Percentiles rank a stretch among this genome's conserved stretches.
These are phyloP conservation scores for Catocala fraxini DNA, from an alignment of 2,888 invertebrate genomes.

Conservation along the genomic window DNA sequence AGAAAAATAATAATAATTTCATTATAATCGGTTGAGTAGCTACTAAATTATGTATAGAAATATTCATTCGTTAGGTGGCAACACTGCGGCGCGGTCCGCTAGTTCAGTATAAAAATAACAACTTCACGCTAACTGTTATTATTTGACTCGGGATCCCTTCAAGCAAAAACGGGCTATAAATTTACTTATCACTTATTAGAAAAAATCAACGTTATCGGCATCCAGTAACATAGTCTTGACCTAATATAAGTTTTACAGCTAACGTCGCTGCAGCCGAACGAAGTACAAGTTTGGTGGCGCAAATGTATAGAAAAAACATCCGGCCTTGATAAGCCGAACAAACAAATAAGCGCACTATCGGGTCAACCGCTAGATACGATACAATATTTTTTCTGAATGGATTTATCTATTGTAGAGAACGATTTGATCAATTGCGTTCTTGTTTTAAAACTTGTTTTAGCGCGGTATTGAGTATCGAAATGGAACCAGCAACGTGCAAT, in stretches of 20 bases:
- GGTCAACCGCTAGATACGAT: conserved; percentile 83
- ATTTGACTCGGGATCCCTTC: conserved; percentile 52
- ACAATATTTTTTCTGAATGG: conserved; percentile 75
- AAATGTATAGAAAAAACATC: conserved; percentile 87
- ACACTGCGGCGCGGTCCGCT: conserved; percentile 18
- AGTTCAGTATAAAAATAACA: conserved; percentile 40
- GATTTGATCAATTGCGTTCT: conserved; percentile 22
- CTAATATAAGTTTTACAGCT: conserved; percentile 80
- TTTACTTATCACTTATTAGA: conserved; percentile 63
- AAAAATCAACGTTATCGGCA: conserved; percentile 73
- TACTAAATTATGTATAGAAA: background rate
- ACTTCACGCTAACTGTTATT: conserved; percentile 51
- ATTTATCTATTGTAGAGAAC: conserved; percentile 60
- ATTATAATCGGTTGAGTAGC: background rate
- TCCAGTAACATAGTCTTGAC: conserved; percentile 77
- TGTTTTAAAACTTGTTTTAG: conserved; percentile 16
- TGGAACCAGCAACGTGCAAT: conserved; percentile 24
- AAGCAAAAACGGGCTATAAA: conserved; percentile 51
- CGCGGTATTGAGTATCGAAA: conserved; percentile 15
- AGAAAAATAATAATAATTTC: background rate
- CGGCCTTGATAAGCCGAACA: conserved; percentile 86
- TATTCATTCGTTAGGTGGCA: background rate
- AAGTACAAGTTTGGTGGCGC: conserved; percentile 81
- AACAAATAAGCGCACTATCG: conserved; percentile 86
- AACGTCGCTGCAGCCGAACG: conserved; percentile 74